Evolutionary conservation across 2,797 vertebrate genomes (phyloP).

Genomic region (Astyanax mexicanus): DNA sequence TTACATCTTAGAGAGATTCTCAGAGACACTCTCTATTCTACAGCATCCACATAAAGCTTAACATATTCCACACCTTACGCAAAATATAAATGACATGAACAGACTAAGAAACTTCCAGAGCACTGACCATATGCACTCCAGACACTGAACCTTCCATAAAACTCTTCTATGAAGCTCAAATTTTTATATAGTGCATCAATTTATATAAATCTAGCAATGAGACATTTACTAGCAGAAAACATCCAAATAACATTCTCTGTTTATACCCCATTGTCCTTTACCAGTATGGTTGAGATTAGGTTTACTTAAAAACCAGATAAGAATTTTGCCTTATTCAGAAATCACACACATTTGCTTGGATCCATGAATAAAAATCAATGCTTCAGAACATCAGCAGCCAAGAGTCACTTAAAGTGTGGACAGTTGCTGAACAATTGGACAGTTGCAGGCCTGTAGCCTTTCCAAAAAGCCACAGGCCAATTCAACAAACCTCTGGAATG

Average conservation of each 20-base stretch:
- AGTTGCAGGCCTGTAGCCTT: not conserved
- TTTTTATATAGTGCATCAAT: not conserved
- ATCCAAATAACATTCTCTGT: not conserved
- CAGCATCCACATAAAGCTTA: too few species aligned
- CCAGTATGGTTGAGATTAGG: not conserved
- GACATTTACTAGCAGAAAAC: conserved; percentile 19
- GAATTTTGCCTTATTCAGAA: conserved; percentile 5
- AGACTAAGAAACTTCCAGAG: not conserved
- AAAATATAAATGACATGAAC: too few species aligned
- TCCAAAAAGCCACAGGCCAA: not conserved
- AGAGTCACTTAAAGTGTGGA: not conserved
- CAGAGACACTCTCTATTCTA: too few species aligned
- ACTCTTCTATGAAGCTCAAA: not conserved
- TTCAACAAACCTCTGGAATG: not conserved
- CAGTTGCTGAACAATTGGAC: not conserved
- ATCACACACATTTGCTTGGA: not conserved
- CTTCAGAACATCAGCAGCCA: not conserved
- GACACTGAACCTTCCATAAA: conserved; percentile 13
- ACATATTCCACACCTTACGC: too few species aligned
- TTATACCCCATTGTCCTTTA: not conserved
- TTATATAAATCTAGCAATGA: not conserved
- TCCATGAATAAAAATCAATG: conserved; percentile 3
- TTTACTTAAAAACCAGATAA: conserved; percentile 19
- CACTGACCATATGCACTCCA: not conserved
- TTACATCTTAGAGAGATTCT: too few species aligned